A percentile compares a stretch with the other conserved stretches of the same genome.
These are phyloP conservation scores for Xanthorhoe designata DNA, from an alignment of 2,888 invertebrate genomes.

Conservation along the genomic window DNA sequence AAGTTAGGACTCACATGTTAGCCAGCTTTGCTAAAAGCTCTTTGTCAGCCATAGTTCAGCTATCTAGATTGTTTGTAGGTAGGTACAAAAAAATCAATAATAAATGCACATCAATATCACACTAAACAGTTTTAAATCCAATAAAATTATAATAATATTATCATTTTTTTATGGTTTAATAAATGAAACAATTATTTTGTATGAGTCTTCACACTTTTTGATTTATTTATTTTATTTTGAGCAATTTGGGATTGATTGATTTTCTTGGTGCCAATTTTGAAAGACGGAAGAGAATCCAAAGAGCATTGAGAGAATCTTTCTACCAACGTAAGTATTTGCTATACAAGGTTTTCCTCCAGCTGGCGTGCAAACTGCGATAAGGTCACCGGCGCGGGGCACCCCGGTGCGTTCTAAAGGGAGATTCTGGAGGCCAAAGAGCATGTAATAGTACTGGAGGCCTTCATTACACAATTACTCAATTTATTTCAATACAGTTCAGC, in stretches of 20 bases:
- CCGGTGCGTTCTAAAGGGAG: too few species aligned
- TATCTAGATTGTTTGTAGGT: background rate
- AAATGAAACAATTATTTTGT: background rate
- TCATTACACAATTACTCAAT: too few species aligned
- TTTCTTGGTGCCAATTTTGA: background rate
- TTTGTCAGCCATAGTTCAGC: constrained; percentile 22
- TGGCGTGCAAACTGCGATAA: too few species aligned
- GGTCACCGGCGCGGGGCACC: too few species aligned
- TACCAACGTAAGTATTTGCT: too few species aligned
- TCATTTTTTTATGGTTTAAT: background rate
- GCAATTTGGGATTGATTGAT: background rate
- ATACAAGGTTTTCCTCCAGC: too few species aligned
- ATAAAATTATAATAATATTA: background rate
- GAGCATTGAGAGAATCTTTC: too few species aligned
- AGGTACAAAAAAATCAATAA: background rate
- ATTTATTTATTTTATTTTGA: background rate
- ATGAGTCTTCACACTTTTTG: constrained; percentile 3
- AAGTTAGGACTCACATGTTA: constrained; percentile 15
- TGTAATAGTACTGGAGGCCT: too few species aligned
- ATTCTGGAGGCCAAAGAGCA: too few species aligned
- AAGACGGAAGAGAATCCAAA: too few species aligned
- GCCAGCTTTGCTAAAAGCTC: constrained; percentile 27
- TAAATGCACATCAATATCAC: too few species aligned
- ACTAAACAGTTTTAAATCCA: background rate
- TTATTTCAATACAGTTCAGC: too few species aligned